Percentiles rank a stretch among this genome's conserved stretches.
Evolutionary conservation across 2,888 invertebrate species (phyloP).

Genomic region (Syrphus vitripennis): DNA sequence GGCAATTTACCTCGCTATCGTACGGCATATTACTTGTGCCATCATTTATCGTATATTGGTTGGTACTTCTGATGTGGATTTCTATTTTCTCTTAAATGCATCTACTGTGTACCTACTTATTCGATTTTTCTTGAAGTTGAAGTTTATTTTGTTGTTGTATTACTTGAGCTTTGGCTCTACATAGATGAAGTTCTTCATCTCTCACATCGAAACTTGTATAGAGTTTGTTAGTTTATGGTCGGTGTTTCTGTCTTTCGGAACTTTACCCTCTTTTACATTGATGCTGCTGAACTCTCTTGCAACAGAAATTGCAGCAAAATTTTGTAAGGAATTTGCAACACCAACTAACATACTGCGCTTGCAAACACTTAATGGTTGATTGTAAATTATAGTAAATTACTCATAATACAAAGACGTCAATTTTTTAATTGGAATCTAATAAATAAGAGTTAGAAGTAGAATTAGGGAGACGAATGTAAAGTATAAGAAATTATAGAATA

Average conservation of each 20-base stretch:
- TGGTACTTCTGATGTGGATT: constrained; percentile 6
- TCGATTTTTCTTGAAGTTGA: background rate
- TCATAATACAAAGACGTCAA: constrained; percentile 17
- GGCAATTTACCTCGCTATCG: constrained; percentile 7
- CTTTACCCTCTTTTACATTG: constrained; percentile 25
- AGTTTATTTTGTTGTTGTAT: background rate
- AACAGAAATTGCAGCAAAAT: background rate
- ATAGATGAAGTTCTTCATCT: background rate
- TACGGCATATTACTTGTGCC: background rate
- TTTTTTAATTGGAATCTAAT: constrained; percentile 40
- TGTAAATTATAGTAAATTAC: constrained; percentile 38
- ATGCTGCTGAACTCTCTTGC: background rate
- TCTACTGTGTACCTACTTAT: background rate
- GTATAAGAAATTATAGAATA: too few species aligned
- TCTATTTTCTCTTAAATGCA: constrained; percentile 18
- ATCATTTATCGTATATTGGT: background rate
- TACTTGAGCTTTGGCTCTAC: background rate
- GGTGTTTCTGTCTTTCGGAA: background rate
- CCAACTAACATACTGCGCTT: background rate
- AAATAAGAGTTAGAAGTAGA: background rate
- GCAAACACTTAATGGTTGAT: constrained; percentile 43
- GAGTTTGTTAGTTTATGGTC: background rate
- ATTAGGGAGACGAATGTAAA: background rate
- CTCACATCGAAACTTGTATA: background rate
- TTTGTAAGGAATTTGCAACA: constrained; percentile 18